Evolutionary conservation across 1,140 invertebrate species (phyloP).

Genomic region (Lordiphosa clarofinis): DNA sequence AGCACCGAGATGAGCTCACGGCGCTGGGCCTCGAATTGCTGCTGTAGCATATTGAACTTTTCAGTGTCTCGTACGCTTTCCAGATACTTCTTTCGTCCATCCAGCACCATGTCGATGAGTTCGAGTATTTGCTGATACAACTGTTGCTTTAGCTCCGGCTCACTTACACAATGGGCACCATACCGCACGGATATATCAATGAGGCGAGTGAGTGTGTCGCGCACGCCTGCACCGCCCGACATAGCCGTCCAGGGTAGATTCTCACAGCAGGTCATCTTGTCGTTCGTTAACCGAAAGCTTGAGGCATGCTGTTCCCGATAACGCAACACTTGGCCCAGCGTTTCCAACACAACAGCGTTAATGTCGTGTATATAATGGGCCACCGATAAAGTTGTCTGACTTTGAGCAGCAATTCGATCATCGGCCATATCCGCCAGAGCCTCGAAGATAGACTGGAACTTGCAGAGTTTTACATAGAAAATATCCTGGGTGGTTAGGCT

Average conservation of each 20-base stretch:
- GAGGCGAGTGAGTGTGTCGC: conserved; percentile 80
- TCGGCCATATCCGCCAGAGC: conserved; percentile 81
- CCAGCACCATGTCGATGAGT: conserved; percentile 88
- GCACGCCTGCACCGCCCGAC: conserved; percentile 81
- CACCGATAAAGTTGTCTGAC: conserved; percentile 80
- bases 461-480: conserved; percentile 86
- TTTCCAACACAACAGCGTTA: conserved; percentile 82
- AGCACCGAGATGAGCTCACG: conserved; percentile 83
- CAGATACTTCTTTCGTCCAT: conserved; percentile 86
- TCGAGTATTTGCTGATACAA: conserved; percentile 87
- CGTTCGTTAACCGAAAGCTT: conserved; percentile 75
- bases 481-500: conserved; percentile 85
- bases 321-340: conserved; percentile 82
- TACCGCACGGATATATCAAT: conserved; percentile 82
- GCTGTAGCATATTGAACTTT: conserved; percentile 82
- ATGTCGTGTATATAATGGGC: conserved; percentile 81
- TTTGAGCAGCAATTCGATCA: conserved; percentile 81
- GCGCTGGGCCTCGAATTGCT: conserved; percentile 85
- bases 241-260: conserved; percentile 86
- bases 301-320: conserved; percentile 82
- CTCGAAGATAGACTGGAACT: conserved; percentile 82
- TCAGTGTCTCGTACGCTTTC: conserved; percentile 84
- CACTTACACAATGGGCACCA: conserved; percentile 81
- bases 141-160: conserved; percentile 80
- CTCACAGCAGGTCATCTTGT: conserved; percentile 74